A percentile compares a stretch with the other conserved stretches of the same genome.
Conservation (phyloP, 2,113 vertebrate genomes). For the Nibea albiflora region DNA sequence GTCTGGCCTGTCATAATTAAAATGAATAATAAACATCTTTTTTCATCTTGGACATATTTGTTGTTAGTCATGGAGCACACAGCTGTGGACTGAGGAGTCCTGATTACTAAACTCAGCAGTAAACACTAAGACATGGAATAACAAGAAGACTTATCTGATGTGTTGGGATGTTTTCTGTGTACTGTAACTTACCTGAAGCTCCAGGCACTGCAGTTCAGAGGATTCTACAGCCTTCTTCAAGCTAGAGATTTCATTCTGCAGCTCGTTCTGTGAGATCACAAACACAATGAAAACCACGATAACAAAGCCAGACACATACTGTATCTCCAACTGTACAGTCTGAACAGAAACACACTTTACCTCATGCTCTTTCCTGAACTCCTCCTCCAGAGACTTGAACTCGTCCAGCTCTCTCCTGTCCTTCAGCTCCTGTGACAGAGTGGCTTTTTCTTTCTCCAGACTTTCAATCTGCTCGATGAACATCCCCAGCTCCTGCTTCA, state of each 20-base stretch:
- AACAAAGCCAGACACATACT: not conserved
- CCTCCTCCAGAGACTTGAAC: conserved; percentile 89
- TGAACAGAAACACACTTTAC: conserved; percentile 68
- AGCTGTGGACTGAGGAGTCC: not conserved
- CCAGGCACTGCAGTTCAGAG: conserved; percentile 82
- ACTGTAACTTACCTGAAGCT: conserved; percentile 85
- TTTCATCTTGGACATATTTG: not conserved
- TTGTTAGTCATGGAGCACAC: not conserved
- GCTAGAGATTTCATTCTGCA: conserved; percentile 86
- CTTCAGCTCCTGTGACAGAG: conserved; percentile 83
- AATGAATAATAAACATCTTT: not conserved
- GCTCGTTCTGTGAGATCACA: conserved; percentile 85
- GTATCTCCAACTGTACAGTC: not conserved
- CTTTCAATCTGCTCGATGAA: conserved; percentile 82
- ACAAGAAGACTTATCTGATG: not conserved
- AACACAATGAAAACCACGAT: conserved; percentile 21
- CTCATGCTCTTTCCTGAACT: conserved; percentile 87
- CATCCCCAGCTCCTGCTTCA: conserved; percentile 81
- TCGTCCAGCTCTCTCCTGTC: conserved; percentile 88
- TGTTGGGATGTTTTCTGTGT: not conserved
- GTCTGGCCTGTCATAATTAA: not conserved
- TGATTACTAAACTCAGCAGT: not conserved
- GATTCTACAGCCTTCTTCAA: conserved; percentile 85
- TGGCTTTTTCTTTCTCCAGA: conserved; percentile 82
- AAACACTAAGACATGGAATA: not conserved